Evolutionary conservation across 1,140 invertebrate species (phyloP), one percentile per base, ranked within the genome.

Genomic region (Nebria ingens): DNA sequence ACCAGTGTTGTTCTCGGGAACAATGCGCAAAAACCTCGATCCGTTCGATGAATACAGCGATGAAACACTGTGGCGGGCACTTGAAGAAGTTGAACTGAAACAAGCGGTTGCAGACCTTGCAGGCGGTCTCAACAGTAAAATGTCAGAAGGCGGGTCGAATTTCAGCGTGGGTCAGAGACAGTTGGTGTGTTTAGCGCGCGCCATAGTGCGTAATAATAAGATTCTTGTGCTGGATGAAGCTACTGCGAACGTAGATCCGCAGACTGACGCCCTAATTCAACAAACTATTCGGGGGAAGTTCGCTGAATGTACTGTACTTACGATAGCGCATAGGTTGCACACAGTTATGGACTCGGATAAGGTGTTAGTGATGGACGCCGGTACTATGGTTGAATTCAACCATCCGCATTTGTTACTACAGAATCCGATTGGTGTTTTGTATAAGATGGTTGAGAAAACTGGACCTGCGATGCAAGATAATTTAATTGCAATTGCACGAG

Each of bases 101-200:
- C 60, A 72, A 29, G 58, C 66, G 2, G 65, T 79, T 9, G 54
- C 61, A 22, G 70, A 76, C 19, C 54, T 69, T 29, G 57, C 66
- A 0, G 62, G 60, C 52, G 73, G 71, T 1, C 56, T 79, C 9
- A 67, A 76, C 45, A 64, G 65, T 13, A 63, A 70, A 62, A 71
- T 85, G 19, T 67, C 74, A 1, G 83, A 85, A 67, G 76, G 79
- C 15, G 84, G 84, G 0, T 65, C 69, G 2, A 84, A 84, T 68
- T 81, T 83, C 62, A 83, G 81, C 64, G 78, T 85, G 17, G 87
- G 87, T 0, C 83, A 89, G 68, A 71, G 86, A 15, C 87, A 89
- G 67, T 65, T 89, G n/a, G 71, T 90, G 12, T 90, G 86, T 64
- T 66, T 90, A 2, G 86, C 85, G 0, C 67, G 88, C 21, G 86